Evolutionary conservation across 2,888 invertebrate species (phyloP), one percentile per base, ranked within the genome.

Genomic region (Mystacides longicornis): DNA sequence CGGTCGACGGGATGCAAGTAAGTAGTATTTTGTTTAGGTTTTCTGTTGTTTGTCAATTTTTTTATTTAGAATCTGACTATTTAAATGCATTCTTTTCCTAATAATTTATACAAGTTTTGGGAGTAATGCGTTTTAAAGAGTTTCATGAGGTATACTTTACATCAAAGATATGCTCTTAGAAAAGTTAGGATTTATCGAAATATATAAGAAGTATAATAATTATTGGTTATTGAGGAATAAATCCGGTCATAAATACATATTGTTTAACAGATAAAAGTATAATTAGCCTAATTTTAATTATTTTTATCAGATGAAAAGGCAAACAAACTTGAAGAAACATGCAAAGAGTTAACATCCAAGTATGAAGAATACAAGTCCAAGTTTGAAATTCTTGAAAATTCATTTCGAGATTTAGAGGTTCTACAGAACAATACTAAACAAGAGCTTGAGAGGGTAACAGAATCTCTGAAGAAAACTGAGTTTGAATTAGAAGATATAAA

Each of bases 401-500:
- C 83, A 61, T 78, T 82, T 37, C 67, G 70, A 14, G 86, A 87
- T 67, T 67, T 89, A 59, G 82, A 84, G 64, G 71, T 72, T 49
- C 85, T 86, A 71, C 75, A 87, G 54, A 78, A 81, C 57, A 76
- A 73, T 56, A 73, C 83, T 3, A 82, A 82, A 55, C 66, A 71
- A 5, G 88, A 89, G 67, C 73, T 86, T 50, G 75, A 77, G 54
- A 84, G 82, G 67, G 70, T 86, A 27, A 80, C 82, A 63, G 81
- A 84, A 57, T 79, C 80, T 61, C 78, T 84, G 45, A 77, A 75
- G 60, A 78, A 78, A 61, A 75, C 81, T 52, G 87, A 89, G 71
- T 77, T 79, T 65, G 87, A 87, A 67, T 75, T 81, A 33, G 74
- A 80, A 20, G 81, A 84, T 43, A 73, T 83, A 62, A 82, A 88